Evolutionary conservation across 2,888 invertebrate genomes (phyloP), one percentile per base, ranked within the genome.

Genomic region (Netelia inedita): DNA sequence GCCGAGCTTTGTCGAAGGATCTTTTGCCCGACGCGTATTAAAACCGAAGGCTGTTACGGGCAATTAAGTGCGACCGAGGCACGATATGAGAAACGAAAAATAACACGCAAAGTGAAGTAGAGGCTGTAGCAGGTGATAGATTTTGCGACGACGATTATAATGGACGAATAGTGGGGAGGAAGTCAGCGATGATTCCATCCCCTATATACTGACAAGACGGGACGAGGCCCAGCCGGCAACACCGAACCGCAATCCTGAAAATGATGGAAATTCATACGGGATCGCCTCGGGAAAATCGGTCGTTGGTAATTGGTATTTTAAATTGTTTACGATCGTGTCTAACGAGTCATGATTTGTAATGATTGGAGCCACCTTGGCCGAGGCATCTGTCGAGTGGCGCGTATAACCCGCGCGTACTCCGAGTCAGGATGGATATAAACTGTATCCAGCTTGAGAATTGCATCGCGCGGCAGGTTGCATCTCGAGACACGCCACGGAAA

Each of bases 11-110:
- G 59, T 57, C 61, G 14, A 16, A 63, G 61, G 16, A 14, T 55
- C 53, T 46, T 21, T 21, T 10, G 10, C 61, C 43, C 69, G 61
- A 53, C 50, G 68, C 21, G 79, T 35, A 82, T 82, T 46, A 65
- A 75, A 80, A 71, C 53, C 61, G 65, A 80, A 73, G 73, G 63
- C 61, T 19, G 59, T 57, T 72, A 61, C 69, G 63, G 61, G 66
- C 72, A 83, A 86, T 86, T 86, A 86, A 83, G 79, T 55, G 71
- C 53, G 11, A 72, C 74, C 41, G 41, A 82, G 78, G 72, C 46
- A 66, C 50, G 41, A 63, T 46, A 68, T 14, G 55, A 63, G 73
- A 68, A 35, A 50, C 75, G n/a, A 80, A 53, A 63, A 72, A 72
- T 43, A 53, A 69, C 63, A 28, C 23, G 46, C 21, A 50, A 66